These are phyloP conservation scores for Noctuana brunneofusca DNA, from an alignment of 2,888 invertebrate species.

Conservation along the genomic window DNA sequence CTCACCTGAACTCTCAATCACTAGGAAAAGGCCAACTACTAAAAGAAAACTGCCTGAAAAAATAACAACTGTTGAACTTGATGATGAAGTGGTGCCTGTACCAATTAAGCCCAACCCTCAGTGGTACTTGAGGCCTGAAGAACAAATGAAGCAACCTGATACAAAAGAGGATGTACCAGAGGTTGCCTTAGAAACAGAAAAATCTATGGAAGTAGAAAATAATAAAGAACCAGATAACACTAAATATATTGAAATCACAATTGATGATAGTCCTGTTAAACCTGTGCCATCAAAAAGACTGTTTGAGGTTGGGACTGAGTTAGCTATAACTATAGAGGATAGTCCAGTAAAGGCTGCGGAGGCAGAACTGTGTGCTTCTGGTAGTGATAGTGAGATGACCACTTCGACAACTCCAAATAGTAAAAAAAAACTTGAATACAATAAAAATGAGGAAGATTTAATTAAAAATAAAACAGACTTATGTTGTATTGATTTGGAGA, in stretches of 20 bases:
- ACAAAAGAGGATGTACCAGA: conserved; percentile 9
- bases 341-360: conserved; percentile 60
- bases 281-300: conserved; percentile 49
- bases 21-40: conserved; percentile 18
- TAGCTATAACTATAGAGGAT: conserved; percentile 71
- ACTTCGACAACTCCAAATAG: conserved; percentile 51
- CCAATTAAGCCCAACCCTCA: conserved; percentile 52
- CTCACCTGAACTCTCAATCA: conserved; percentile 7
- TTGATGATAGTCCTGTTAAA: conserved; percentile 75
- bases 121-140: conserved; percentile 75
- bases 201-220: conserved; percentile 51
- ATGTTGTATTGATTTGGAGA: conserved; percentile 58
- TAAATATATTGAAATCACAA: conserved; percentile 67
- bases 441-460: conserved; percentile 41
- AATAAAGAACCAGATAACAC: conserved; percentile 62
- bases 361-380: conserved; percentile 42
- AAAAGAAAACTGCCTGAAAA: conserved; percentile 38
- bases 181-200: conserved; percentile 8
- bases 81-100: conserved; percentile 61
- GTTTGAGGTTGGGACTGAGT: conserved; percentile 52
- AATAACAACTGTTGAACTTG: conserved; percentile 55
- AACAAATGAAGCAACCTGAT: conserved; percentile 42
- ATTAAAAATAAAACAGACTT: conserved; percentile 9
- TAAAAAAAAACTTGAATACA: conserved; percentile 70
- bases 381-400: conserved; percentile 48